Conservation (phyloP, 1,140 invertebrate species). For the Venustaconcha ellipsiformis region DNA sequence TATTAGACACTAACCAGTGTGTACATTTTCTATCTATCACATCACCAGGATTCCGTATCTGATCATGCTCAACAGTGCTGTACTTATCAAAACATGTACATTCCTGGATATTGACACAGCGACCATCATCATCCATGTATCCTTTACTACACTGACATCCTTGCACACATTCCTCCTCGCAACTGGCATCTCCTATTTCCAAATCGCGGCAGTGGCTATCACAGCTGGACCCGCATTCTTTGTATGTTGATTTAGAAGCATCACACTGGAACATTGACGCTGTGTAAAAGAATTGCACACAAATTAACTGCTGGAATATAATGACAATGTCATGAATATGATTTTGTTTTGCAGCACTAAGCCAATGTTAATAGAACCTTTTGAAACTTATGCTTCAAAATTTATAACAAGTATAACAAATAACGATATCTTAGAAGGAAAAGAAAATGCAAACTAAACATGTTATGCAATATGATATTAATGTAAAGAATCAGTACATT, state of each 20-base stretch:
- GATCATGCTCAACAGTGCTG: constrained; percentile 8
- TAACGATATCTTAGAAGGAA: too few relatives aligned
- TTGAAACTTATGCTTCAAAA: too few relatives aligned
- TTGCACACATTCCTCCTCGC: constrained; percentile 36
- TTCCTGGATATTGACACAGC: constrained; percentile 26
- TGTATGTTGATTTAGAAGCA: constrained; percentile 11
- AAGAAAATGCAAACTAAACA: too few relatives aligned
- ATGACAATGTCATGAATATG: too few relatives aligned
- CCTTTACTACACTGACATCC: constrained; percentile 32
- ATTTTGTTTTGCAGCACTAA: too few relatives aligned
- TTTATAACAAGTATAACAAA: too few relatives aligned
- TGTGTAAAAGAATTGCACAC: not conserved
- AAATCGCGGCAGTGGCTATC: constrained; percentile 30
- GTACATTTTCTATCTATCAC: constrained; percentile 31
- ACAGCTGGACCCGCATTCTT: constrained; percentile 30
- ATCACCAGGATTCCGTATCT: constrained; percentile 21
- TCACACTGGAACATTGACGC: constrained; percentile 12
- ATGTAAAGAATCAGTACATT: too few relatives aligned
- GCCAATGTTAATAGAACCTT: too few relatives aligned
- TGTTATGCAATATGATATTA: too few relatives aligned
- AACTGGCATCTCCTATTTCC: constrained; percentile 19
- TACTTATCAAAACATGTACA: constrained; percentile 40
- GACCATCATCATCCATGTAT: constrained; percentile 28
- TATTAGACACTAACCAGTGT: constrained; percentile 18
- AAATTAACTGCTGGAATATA: too few relatives aligned